phyloP scores from a whole-genome alignment of 2,888 invertebrate species.

The Patella ulyssiponensis region DNA sequence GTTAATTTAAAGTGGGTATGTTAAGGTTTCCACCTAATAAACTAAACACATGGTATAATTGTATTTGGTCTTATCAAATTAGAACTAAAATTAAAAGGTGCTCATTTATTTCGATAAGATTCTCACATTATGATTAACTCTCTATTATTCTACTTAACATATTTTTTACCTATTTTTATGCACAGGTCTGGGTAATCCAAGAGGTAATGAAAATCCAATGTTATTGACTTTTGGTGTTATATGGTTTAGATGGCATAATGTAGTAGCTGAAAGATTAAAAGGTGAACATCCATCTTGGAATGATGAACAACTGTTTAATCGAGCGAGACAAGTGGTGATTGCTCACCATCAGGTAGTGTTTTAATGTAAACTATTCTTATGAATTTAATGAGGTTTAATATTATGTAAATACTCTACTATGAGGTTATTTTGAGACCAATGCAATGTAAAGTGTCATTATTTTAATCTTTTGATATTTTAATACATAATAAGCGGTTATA shows the following conservation, averaged over 20 bases:
- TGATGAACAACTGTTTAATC: constrained; percentile 95
- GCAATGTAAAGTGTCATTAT: too few relatives aligned
- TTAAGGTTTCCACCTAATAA: too few relatives aligned
- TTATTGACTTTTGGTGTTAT: constrained; percentile 92
- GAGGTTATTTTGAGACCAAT: too few relatives aligned
- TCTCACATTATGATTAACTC: too few relatives aligned
- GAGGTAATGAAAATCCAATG: constrained; percentile 98
- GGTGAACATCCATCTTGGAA: constrained; percentile 87
- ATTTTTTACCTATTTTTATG: constrained; percentile 39
- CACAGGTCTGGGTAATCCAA: constrained; percentile 94
- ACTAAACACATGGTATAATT: too few relatives aligned
- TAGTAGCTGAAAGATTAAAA: constrained; percentile 78
- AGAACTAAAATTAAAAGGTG: background rate
- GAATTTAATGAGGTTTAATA: too few relatives aligned
- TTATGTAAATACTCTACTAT: too few relatives aligned
- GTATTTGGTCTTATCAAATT: background rate
- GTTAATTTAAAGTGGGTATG: too few relatives aligned
- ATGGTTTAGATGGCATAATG: constrained; percentile 96
- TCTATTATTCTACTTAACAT: background rate
- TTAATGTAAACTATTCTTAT: too few relatives aligned
- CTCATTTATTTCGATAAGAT: background rate
- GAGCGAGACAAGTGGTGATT: constrained; percentile 89
- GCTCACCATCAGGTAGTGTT: constrained; percentile 87
- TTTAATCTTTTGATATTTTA: too few relatives aligned
- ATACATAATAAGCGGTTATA: too few relatives aligned